Evolutionary conservation across 2,113 vertebrate species (phyloP), one percentile per base, ranked within the genome.

Genomic region (Synodontis membranacea): DNA sequence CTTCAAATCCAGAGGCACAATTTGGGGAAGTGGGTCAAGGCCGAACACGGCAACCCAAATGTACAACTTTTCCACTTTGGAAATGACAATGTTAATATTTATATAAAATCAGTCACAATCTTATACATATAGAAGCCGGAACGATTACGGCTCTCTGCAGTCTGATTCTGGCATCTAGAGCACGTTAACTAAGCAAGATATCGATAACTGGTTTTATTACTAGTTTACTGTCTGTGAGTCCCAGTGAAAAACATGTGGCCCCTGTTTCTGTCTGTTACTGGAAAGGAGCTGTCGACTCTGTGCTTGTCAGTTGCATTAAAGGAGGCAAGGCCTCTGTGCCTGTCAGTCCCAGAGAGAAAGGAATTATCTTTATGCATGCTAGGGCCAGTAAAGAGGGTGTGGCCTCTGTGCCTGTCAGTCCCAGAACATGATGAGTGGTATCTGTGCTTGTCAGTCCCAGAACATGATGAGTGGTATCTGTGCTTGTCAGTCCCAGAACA

Each of bases 1-100:
- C 48, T 34, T 82, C 48, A 66, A 42, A 76, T 86, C 66, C 54
- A 80, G 42, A 82, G 54, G 79, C 82, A 25, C 15, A 28, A 28
- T 19, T 44, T 37, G 62, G 37, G 34, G 23, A 88, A 84, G 75
- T 86, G 62, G 84, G 84, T 88, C 90, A 91, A 84, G 81, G 89
- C 28, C 21, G 75, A 17, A 11, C 82, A 39, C 44, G 8, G 19
- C 46, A 78, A 84, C 52, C 84, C 44, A 78, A 80, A 56, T 28
- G 2, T 60, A 82, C 76, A 28, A 58, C 25, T 42, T 76, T 37
- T 31, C 48, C 85, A 68, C 37, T 58, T 60, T 28, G 46, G 39
- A 82, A 82, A 84, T 56, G 37, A 50, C 58, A 34, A 34, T 52
- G 52, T 52, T 8, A 78, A 84, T 84, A 84, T 87, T 87, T 84